Evolutionary conservation across 1,140 invertebrate species (phyloP).

Genomic region (Callitettix versicolor): DNA sequence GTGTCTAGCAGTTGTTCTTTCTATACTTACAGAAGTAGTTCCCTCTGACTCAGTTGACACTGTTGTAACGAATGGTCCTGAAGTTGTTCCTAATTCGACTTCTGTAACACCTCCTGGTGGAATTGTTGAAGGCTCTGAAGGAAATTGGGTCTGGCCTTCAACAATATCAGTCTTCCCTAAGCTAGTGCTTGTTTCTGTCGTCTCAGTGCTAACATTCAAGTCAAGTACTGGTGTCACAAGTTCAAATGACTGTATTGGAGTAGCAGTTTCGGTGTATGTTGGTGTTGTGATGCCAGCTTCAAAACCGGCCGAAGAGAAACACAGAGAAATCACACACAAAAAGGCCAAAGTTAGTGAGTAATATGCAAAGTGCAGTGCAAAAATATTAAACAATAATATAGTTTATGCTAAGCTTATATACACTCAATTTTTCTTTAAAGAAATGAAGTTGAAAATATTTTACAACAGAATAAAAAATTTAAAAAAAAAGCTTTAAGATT

Average conservation of each 20-base stretch:
- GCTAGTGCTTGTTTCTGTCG: too few relatives aligned
- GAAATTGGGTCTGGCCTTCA: too few relatives aligned
- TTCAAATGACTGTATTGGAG: too few relatives aligned
- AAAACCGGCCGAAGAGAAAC: slow-evolving; percentile 25
- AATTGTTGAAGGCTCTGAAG: too few relatives aligned
- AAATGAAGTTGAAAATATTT: not conserved
- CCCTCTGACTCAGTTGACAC: not conserved
- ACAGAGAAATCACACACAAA: slow-evolving; percentile 16
- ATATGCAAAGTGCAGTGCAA: slow-evolving; percentile 6
- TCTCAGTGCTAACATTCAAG: too few relatives aligned
- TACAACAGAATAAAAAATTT: too few relatives aligned
- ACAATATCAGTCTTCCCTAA: slow-evolving; percentile 3
- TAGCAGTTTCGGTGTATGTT: too few relatives aligned
- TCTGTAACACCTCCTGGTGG: not conserved
- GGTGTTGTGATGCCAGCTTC: too few relatives aligned
- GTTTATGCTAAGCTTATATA: slow-evolving; percentile 2
- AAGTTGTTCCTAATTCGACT: not conserved
- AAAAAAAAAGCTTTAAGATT: not conserved
- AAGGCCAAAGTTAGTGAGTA: slow-evolving; percentile 18
- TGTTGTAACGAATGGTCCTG: not conserved
- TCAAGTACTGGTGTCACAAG: too few relatives aligned
- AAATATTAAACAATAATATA: not conserved
- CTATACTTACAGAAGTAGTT: not conserved
- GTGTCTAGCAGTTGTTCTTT: not conserved
- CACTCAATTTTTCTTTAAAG: not conserved